phyloP scores from a whole-genome alignment of 2,113 vertebrate genomes.

The Ophiodon elongatus region DNA sequence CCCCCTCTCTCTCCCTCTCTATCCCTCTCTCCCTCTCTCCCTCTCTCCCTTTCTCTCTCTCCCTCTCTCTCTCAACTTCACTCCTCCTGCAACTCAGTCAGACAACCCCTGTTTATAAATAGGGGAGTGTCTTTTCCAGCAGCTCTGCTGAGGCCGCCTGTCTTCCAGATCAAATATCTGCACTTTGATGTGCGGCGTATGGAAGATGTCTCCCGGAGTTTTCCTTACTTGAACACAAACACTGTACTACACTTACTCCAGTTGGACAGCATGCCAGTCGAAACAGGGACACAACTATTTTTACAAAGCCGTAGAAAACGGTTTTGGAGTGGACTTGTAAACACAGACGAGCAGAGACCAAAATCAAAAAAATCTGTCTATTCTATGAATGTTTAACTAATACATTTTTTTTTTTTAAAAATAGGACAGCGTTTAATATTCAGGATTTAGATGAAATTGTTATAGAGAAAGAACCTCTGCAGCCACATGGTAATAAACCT shows the following conservation, averaged over 20 bases:
- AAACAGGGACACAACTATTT: slow-evolving; percentile 2
- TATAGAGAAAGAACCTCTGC: background rate
- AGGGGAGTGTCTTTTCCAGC: slow-evolving; percentile 79
- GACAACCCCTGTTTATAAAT: slow-evolving; percentile 81
- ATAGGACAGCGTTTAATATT: background rate
- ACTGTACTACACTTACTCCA: background rate
- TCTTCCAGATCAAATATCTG: slow-evolving; percentile 76
- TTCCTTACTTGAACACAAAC: slow-evolving; percentile 52
- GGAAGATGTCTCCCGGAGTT: slow-evolving; percentile 60
- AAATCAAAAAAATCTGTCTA: background rate
- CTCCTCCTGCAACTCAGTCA: slow-evolving; percentile 64
- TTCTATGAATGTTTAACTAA: background rate
- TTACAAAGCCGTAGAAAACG: background rate
- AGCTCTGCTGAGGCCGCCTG: slow-evolving; percentile 70
- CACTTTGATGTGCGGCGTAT: slow-evolving; percentile 73
- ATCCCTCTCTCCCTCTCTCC: slow-evolving; percentile 29
- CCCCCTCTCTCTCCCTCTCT: slow-evolving; percentile 38
- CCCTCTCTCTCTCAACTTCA: slow-evolving; percentile 49
- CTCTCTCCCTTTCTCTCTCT: slow-evolving; percentile 26
- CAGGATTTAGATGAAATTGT: background rate
- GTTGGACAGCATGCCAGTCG: slow-evolving; percentile 15
- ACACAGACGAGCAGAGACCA: background rate
- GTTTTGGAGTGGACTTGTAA: background rate
- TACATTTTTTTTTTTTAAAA: background rate
- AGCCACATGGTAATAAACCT: background rate